Evolutionary conservation across 2,888 invertebrate genomes (phyloP), one percentile per base, ranked within the genome.

Genomic region (Dusona sp.): DNA sequence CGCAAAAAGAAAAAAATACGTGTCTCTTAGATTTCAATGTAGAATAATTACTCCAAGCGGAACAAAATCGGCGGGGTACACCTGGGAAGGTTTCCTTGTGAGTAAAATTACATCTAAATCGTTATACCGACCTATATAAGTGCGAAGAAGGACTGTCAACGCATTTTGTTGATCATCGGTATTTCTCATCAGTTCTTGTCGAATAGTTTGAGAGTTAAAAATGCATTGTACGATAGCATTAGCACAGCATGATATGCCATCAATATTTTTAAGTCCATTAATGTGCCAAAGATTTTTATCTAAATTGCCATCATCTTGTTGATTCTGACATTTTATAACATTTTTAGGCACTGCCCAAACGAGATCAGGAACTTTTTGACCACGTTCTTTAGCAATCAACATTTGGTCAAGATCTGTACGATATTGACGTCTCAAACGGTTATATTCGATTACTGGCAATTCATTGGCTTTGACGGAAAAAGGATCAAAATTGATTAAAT

Each of bases 401-500:
- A 87, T 81, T n/a, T 61, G 3, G n/a, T 54, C 57, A 22, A 88
- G 79, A 45, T 80, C 80, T 11, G 88, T 87, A 19, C 84, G 68
- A 67, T 78, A 88, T 36, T n/a, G 19, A 65, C 81, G 64, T 67
- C n/a, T n/a, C n/a, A n/a, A n/a, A n/a, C n/a, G n/a, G n/a, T n/a
- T n/a, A n/a, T n/a, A n/a, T n/a, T n/a, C 87, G 77, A 38, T 61
- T 16, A 88, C 83, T 19, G 88, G 87, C 6, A 22, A 42, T 72
- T 78, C 78, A 57, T 83, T 78, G 13, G 88, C 89, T 77, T 87
- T 87, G 6, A 89, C 72, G 3, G 85, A 61, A 38, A 61, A 54
- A 8, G 88, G 88, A 67, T 90, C 89, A 74, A 73, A 88, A 83
- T 91, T 91, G 65, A 89, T 88, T 11, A 90, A 79, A 83, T 90